Evolutionary conservation across 2,797 vertebrate species (phyloP).

Genomic region (Periophthalmus magnuspinnatus): DNA sequence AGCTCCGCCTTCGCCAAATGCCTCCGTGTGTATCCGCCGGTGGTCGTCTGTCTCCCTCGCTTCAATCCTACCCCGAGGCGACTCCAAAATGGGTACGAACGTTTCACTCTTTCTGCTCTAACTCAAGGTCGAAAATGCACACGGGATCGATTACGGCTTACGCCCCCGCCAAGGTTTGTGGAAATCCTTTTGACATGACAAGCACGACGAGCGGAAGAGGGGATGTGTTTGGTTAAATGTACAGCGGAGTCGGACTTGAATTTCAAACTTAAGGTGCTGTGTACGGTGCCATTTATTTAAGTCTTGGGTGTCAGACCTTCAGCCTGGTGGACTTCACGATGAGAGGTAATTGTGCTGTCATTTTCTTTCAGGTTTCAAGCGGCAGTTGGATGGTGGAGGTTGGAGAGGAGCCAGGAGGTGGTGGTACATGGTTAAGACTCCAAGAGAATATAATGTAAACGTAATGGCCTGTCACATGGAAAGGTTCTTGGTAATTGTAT

Average conservation of each 20-base stretch:
- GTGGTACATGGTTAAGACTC: neutral
- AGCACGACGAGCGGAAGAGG: slow-evolving; percentile 27
- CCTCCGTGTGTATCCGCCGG: slow-evolving; percentile 68
- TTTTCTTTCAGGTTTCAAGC: slow-evolving; percentile 45
- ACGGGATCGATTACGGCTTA: slow-evolving; percentile 64
- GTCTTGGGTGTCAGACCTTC: slow-evolving; percentile 29
- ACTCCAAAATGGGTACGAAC: slow-evolving; percentile 37
- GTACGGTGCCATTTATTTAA: neutral
- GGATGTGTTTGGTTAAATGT: slow-evolving; percentile 43
- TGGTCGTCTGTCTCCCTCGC: slow-evolving; percentile 61
- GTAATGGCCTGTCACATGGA: neutral
- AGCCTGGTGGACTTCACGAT: slow-evolving; percentile 35
- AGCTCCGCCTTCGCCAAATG: slow-evolving; percentile 66
- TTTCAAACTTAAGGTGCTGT: slow-evolving; percentile 25
- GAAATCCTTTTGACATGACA: slow-evolving; percentile 57
- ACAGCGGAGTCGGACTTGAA: slow-evolving; percentile 29
- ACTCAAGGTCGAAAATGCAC: slow-evolving; percentile 49
- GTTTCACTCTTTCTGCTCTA: slow-evolving; percentile 22
- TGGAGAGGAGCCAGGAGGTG: slow-evolving; percentile 41
- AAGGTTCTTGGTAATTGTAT: neutral
- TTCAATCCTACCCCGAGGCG: slow-evolving; percentile 45
- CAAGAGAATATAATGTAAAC: neutral
- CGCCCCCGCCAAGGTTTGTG: slow-evolving; percentile 61
- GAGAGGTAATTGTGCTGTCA: slow-evolving; percentile 51
- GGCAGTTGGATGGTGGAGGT: slow-evolving; percentile 39